phyloP scores from a whole-genome alignment of 2,797 vertebrate species.

The Phrynocephalus guinanensis region DNA sequence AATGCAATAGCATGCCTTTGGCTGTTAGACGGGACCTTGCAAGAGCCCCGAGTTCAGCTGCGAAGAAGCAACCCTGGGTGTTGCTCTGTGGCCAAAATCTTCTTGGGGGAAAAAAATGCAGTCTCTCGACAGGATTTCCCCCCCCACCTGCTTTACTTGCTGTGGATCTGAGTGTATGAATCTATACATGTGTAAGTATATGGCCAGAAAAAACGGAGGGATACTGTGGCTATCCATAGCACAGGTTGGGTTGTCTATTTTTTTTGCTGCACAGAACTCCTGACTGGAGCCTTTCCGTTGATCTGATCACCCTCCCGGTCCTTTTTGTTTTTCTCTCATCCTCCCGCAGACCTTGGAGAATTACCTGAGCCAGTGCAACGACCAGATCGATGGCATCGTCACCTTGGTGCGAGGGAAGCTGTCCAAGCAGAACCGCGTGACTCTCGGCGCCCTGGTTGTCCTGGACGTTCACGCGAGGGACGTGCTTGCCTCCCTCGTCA shows the following conservation, averaged over 20 bases:
- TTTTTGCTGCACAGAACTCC: too few relatives aligned
- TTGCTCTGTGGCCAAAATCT: neutral
- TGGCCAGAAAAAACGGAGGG: too few relatives aligned
- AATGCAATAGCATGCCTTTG: neutral
- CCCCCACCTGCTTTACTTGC: too few relatives aligned
- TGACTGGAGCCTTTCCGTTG: neutral
- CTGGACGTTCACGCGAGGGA: constrained; percentile 89
- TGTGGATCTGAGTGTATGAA: too few relatives aligned
- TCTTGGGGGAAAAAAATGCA: too few relatives aligned
- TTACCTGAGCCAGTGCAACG: constrained; percentile 86
- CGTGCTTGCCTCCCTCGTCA: constrained; percentile 84
- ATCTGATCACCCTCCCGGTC: neutral
- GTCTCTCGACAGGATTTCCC: too few relatives aligned
- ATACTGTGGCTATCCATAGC: too few relatives aligned
- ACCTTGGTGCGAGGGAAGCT: constrained; percentile 87
- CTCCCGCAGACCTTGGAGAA: constrained; percentile 80
- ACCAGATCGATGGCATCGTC: constrained; percentile 90
- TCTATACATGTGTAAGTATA: too few relatives aligned
- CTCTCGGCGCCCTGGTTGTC: constrained; percentile 88
- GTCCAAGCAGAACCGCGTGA: constrained; percentile 89
- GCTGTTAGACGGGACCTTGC: neutral
- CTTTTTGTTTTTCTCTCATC: neutral
- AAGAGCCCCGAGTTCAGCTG: neutral
- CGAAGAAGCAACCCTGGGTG: neutral
- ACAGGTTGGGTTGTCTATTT: too few relatives aligned